phyloP scores from a whole-genome alignment of 2,888 invertebrate species.

The Rambutsinella grinnellia region DNA sequence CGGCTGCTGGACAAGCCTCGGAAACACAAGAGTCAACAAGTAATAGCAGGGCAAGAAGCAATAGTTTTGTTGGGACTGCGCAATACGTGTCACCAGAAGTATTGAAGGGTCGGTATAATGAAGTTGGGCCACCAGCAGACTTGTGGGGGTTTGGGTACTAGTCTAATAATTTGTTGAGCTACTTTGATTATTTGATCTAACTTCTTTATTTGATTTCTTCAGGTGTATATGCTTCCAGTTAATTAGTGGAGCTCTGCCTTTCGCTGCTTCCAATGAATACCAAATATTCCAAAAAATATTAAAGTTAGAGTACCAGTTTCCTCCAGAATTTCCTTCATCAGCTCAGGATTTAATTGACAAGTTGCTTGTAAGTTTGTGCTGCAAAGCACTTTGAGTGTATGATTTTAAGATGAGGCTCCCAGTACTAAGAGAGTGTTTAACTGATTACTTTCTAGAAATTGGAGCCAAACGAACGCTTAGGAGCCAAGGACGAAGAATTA shows the following conservation, averaged over 20 bases:
- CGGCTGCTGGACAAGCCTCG: neutral
- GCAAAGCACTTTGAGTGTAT: no score
- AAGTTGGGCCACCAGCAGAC: constrained; percentile 82
- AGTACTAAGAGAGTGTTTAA: neutral
- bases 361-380: constrained; percentile 77
- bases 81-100: constrained; percentile 99
- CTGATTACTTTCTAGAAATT: constrained; percentile 71
- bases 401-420: no score
- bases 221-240: constrained; percentile 98
- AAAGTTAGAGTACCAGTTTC: constrained; percentile 90
- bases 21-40: neutral
- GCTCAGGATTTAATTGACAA: constrained; percentile 91
- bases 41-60: constrained; percentile 72
- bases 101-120: constrained; percentile 79
- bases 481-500: constrained; percentile 80
- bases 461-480: constrained; percentile 84
- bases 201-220: no score
- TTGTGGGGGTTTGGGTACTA: constrained; percentile 98
- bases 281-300: constrained; percentile 96
- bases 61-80: constrained; percentile 97
- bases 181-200: no score
- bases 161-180: no score
- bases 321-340: constrained; percentile 87
- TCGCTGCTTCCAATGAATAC: constrained; percentile 91
- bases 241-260: constrained; percentile 93